These are phyloP conservation scores for Catonia carolina DNA, from an alignment of 2,888 invertebrate species.

Conservation along the genomic window DNA sequence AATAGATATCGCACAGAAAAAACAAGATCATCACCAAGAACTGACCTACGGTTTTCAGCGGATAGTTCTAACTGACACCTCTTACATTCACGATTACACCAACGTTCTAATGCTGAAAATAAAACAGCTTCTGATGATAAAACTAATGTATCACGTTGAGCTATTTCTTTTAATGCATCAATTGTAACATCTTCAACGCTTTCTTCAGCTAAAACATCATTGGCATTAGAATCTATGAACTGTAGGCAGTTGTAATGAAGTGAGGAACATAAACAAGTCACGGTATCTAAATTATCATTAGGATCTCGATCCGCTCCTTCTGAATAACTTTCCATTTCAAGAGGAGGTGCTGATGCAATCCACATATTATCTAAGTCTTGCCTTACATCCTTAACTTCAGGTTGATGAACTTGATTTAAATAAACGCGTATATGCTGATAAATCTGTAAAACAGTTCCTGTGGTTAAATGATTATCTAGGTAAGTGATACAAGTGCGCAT, in stretches of 20 bases:
- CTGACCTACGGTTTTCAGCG: conserved; percentile 46
- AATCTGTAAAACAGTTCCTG: conserved; percentile 58
- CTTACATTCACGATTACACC: conserved; percentile 53
- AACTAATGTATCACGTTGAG: conserved; percentile 59
- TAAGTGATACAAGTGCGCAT: conserved; percentile 60
- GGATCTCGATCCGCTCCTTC: conserved; percentile 24
- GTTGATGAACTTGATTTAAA: conserved; percentile 33
- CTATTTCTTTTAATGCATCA: conserved; percentile 57
- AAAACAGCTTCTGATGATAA: conserved; percentile 48
- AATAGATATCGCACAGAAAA: conserved; percentile 61
- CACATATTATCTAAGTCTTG: conserved; percentile 16
- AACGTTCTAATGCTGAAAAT: conserved; percentile 56
- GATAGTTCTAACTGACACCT: conserved; percentile 48
- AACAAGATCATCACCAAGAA: conserved; percentile 46
- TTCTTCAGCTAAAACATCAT: conserved; percentile 47
- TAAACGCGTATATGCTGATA: conserved; percentile 45
- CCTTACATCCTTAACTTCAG: conserved; percentile 12
- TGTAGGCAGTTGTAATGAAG: conserved; percentile 61
- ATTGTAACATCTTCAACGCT: conserved; percentile 56
- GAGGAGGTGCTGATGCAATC: conserved; percentile 32
- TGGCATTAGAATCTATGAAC: conserved; percentile 53
- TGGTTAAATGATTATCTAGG: conserved; percentile 56
- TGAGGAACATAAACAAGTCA: conserved; percentile 46
- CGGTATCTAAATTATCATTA: conserved; percentile 28
- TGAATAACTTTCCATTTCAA: conserved; percentile 21